Evolutionary conservation across 2,888 invertebrate species (phyloP).

Genomic region (Drosophila paracracens): DNA sequence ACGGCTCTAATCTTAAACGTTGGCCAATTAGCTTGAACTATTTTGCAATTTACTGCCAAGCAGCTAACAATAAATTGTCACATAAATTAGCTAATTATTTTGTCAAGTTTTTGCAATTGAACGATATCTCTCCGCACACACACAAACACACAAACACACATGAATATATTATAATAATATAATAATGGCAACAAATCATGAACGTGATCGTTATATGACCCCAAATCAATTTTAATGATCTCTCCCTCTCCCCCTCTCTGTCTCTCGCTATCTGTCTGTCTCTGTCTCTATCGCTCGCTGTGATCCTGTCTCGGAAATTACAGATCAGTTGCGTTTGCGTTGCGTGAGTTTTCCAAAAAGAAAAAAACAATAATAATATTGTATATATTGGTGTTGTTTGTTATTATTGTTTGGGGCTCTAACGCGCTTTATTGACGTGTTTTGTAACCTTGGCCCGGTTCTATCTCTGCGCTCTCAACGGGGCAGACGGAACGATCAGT

Average conservation of each 20-base stretch:
- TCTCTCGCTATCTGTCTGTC: not conserved
- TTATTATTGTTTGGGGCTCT: slow-evolving; percentile 44
- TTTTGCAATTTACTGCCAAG: slow-evolving; percentile 19
- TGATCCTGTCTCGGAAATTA: slow-evolving; percentile 58
- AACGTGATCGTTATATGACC: slow-evolving; percentile 62
- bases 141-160: not conserved
- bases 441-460: slow-evolving; percentile 84
- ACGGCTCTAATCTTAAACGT: slow-evolving; percentile 24
- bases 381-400: slow-evolving; percentile 23
- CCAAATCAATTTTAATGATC: slow-evolving; percentile 37
- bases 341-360: slow-evolving; percentile 67
- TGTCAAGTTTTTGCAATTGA: slow-evolving; percentile 67
- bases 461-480: slow-evolving; percentile 64
- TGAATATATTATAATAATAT: slow-evolving; percentile 48
- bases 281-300: not conserved
- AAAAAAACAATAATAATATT: slow-evolving; percentile 25
- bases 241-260: not conserved
- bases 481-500: slow-evolving; percentile 29
- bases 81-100: slow-evolving; percentile 78
- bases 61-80: slow-evolving; percentile 38
- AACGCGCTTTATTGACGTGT: slow-evolving; percentile 83
- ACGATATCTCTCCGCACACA: slow-evolving; percentile 36
- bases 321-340: slow-evolving; percentile 38
- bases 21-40: slow-evolving; percentile 42
- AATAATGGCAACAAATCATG: slow-evolving; percentile 60